These are phyloP conservation scores for Sebastes steindachneri DNA, from an alignment of 2,797 vertebrate genomes.

Conservation along the genomic window DNA sequence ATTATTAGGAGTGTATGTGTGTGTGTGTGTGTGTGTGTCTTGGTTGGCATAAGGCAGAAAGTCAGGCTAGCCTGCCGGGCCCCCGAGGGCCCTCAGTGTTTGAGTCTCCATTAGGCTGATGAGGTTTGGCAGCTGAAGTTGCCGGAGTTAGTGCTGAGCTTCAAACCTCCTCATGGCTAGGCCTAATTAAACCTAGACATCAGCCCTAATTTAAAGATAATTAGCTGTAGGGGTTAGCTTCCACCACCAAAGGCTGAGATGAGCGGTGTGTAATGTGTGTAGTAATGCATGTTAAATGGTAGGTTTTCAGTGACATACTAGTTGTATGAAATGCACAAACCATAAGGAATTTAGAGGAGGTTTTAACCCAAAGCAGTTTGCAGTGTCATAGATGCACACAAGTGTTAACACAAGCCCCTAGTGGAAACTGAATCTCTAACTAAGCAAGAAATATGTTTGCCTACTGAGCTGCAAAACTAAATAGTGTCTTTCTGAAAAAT, in stretches of 20 bases:
- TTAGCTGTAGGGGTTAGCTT: constrained; percentile 71
- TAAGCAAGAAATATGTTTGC: background rate
- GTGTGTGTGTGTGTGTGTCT: background rate
- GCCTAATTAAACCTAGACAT: constrained; percentile 84
- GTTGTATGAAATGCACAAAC: constrained; percentile 40
- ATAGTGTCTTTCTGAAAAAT: background rate
- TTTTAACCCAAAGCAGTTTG: constrained; percentile 31
- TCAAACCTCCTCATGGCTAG: constrained; percentile 70
- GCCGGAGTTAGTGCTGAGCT: constrained; percentile 72
- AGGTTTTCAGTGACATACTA: constrained; percentile 24
- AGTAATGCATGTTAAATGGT: constrained; percentile 58
- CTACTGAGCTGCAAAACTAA: background rate
- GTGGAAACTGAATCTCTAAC: background rate
- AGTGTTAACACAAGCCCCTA: constrained; percentile 1
- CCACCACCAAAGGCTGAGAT: constrained; percentile 43
- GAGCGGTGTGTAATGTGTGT: constrained; percentile 41
- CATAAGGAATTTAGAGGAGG: constrained; percentile 25
- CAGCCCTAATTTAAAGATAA: constrained; percentile 77
- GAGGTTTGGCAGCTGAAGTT: constrained; percentile 83
- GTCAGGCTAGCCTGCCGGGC: constrained; percentile 63
- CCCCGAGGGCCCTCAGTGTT: constrained; percentile 70
- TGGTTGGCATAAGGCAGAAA: constrained; percentile 50
- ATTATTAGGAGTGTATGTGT: constrained; percentile 31
- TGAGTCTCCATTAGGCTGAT: constrained; percentile 86
- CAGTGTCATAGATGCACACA: background rate